Conservation (phyloP, 2,113 vertebrate genomes). For the Mus musculus region DNA sequence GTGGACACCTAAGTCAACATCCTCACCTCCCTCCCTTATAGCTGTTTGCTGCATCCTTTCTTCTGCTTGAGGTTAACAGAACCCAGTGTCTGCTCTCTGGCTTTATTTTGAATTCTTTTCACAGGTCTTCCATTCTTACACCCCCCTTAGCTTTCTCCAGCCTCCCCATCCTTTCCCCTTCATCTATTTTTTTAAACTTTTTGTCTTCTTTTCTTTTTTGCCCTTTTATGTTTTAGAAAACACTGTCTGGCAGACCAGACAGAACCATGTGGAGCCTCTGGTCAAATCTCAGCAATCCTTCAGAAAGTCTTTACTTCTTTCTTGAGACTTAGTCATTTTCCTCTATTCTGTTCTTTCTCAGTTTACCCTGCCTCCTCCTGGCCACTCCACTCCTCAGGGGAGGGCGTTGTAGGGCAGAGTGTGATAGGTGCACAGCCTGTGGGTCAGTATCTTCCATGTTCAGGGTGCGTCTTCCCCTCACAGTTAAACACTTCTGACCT, state of each 20-base stretch:
- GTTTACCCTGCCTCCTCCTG: not conserved
- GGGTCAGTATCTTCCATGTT: not conserved
- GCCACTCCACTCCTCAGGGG: no score
- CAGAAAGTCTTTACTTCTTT: not conserved
- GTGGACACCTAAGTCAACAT: rapidly evolving
- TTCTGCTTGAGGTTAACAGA: not conserved
- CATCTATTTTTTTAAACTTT: not conserved
- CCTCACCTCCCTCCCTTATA: rapidly evolving
- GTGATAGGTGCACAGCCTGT: not conserved
- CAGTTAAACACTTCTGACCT: not conserved
- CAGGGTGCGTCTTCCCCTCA: not conserved
- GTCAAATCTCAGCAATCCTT: not conserved
- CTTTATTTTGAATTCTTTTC: not conserved
- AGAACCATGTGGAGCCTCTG: not conserved
- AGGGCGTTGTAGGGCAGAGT: not conserved
- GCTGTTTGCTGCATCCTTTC: not conserved
- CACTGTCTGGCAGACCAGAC: not conserved
- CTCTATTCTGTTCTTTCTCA: not conserved
- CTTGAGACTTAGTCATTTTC: not conserved
- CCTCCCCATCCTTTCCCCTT: not conserved
- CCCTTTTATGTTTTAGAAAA: slow-evolving; percentile 19
- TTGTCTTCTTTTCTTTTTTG: not conserved
- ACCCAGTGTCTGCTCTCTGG: not conserved
- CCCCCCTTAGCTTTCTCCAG: not conserved
- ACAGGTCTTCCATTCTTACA: not conserved